Base-by-base conservation (phyloP, 2,113 vertebrate genomes). In the Otus sunia region DNA sequence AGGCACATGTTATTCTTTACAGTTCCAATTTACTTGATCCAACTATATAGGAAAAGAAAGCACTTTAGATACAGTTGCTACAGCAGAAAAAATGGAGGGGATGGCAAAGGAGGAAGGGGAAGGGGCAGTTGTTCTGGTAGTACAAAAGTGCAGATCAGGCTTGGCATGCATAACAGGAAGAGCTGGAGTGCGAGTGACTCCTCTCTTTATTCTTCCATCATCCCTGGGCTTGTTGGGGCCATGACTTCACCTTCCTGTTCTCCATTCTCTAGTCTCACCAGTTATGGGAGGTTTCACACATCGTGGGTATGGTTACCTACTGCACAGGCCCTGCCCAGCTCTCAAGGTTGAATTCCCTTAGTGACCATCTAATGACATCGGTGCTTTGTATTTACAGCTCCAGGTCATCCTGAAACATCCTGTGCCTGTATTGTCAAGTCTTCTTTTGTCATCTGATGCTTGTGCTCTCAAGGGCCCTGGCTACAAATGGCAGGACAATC, bases 281-380 rank as follows among this genome's bases (percentile, higher is more conserved):
- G 2, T 2, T 16, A 4, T 5, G 29, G 34, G 32, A 88, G 29
- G 9, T 71, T 45, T 88, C 52, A 36, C 6, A 8, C 1, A 0
- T 66, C 32, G 36, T 49, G 43, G 37, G 32, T 4, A 6, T 4
- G 11, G n/a, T 10, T 55, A 26, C 7, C 3, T 43, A 17, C 43
- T 55, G 22, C 13, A 8, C 5, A 47, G 18, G 11, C 47, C 47
- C 72, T 69, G 37, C 30, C 45, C 9, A 6, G 3, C 8, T 50
- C n/a, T 66, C 67, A 37, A 49, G 30, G 17, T n/a, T 68, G 17
- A 30, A 50, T 43, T 74, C 72, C 49, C 37, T 15, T 6, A n/a
- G 6, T 34, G 60, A 69, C 22, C 12, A 29, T 52, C 25, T 21
- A 47, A 58, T 41, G 30, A 25, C 27, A n/a, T 22, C 22, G 47